Conservation (phyloP, 2,888 invertebrate species). For the Tipula lateralis region DNA sequence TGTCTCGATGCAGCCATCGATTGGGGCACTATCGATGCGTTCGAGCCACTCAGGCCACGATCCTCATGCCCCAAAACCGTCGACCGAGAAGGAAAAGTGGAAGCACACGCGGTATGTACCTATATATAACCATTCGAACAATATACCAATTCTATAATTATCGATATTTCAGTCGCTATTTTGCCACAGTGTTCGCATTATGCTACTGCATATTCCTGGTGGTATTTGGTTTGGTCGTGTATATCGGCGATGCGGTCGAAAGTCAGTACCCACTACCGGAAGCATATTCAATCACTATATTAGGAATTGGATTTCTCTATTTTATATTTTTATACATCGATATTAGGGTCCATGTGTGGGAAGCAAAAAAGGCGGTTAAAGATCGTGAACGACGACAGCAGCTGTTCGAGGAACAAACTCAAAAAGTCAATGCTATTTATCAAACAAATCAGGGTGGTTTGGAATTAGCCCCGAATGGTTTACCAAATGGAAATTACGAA, state of each 20-base stretch:
- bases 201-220: constrained; percentile 65
- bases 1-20: constrained; percentile 14
- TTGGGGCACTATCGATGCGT: constrained; percentile 26
- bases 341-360: constrained; percentile 55
- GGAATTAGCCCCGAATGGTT: constrained; percentile 25
- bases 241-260: constrained; percentile 57
- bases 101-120: constrained; percentile 48
- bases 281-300: constrained; percentile 58
- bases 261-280: constrained; percentile 51
- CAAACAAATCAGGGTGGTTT: background rate
- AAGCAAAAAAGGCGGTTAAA: constrained; percentile 50
- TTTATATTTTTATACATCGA: constrained; percentile 59
- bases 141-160: too few relatives aligned
- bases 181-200: constrained; percentile 59
- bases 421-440: constrained; percentile 40
- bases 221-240: constrained; percentile 61
- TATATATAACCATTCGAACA: background rate
- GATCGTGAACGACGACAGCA: constrained; percentile 48
- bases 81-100: constrained; percentile 51
- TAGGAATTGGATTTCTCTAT: constrained; percentile 57
- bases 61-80: constrained; percentile 51
- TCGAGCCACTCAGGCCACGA: constrained; percentile 29
- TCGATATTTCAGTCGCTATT: constrained; percentile 53
- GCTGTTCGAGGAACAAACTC: constrained; percentile 46
- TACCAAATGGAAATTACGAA: constrained; percentile 40